Percentiles rank a stretch among this genome's conserved stretches.
Evolutionary conservation across 2,888 invertebrate genomes (phyloP).

Genomic region (Fissipunctia ypsillon): DNA sequence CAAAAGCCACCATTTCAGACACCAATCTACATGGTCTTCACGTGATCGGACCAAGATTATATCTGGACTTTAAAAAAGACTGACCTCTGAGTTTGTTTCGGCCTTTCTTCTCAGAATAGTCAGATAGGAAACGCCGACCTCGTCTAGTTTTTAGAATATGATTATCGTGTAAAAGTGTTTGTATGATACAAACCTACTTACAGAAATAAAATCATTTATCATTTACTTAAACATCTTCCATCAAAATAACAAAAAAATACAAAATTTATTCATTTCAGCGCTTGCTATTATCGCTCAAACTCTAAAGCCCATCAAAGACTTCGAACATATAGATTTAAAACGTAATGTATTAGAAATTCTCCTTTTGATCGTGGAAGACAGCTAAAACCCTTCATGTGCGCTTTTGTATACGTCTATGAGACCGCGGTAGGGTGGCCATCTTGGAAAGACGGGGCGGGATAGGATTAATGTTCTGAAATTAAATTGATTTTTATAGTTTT

Average conservation of each 20-base stretch:
- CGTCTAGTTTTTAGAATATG: too few species aligned
- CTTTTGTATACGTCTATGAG: constrained; percentile 43
- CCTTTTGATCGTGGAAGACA: constrained; percentile 54
- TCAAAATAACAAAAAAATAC: constrained; percentile 25
- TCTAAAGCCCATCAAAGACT: constrained; percentile 49
- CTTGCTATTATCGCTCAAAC: constrained; percentile 14
- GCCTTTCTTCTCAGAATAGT: too few species aligned
- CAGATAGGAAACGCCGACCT: too few species aligned
- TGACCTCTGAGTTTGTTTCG: too few species aligned
- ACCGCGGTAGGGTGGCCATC: constrained; percentile 37
- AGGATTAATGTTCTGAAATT: constrained; percentile 16
- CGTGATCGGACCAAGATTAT: too few species aligned
- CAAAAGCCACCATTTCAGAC: too few species aligned
- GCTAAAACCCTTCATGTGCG: constrained; percentile 43
- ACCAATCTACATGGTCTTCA: too few species aligned
- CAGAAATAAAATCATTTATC: too few species aligned
- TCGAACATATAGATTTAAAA: constrained; percentile 56
- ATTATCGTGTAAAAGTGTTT: too few species aligned
- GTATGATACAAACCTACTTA: too few species aligned
- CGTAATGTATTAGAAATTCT: constrained; percentile 62
- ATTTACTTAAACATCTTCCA: constrained; percentile 13
- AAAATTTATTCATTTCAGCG: constrained; percentile 7
- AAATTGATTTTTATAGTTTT: neutral
- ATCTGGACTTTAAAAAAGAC: too few species aligned
- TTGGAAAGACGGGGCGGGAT: neutral